phyloP scores from a whole-genome alignment of 1,140 invertebrate species.

The Ceratitis capitata region DNA sequence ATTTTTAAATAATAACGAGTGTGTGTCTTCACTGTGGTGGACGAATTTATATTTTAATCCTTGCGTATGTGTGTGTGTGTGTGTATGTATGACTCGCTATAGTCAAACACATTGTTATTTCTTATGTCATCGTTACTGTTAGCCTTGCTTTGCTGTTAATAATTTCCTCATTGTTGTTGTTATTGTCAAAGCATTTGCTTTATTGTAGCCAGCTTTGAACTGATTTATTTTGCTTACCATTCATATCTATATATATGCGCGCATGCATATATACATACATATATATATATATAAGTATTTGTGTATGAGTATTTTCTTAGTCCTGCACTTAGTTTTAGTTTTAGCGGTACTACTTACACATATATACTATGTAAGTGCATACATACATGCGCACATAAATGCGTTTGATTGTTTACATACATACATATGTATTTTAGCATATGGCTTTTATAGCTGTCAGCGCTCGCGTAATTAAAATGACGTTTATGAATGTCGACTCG shows the following conservation, averaged over 20 bases:
- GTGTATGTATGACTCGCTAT: neutral
- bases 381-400: neutral
- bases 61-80: neutral
- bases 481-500: constrained; percentile 32
- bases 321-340: neutral
- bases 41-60: neutral
- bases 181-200: constrained; percentile 30
- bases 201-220: neutral
- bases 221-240: neutral
- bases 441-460: constrained; percentile 33
- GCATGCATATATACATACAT: neutral
- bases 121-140: constrained; percentile 20
- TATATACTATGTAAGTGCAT: neutral
- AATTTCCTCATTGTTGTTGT: neutral
- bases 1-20: no score
- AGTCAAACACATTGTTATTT: neutral
- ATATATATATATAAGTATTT: neutral
- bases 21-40: neutral
- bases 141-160: constrained; percentile 14
- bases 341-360: neutral
- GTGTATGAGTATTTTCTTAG: neutral
- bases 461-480: constrained; percentile 38
- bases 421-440: neutral
- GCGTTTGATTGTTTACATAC: no score
- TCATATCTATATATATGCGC: no score